These are phyloP conservation scores for Ecdyonurus torrentis DNA, from an alignment of 2,888 invertebrate genomes.

Conservation along the genomic window DNA sequence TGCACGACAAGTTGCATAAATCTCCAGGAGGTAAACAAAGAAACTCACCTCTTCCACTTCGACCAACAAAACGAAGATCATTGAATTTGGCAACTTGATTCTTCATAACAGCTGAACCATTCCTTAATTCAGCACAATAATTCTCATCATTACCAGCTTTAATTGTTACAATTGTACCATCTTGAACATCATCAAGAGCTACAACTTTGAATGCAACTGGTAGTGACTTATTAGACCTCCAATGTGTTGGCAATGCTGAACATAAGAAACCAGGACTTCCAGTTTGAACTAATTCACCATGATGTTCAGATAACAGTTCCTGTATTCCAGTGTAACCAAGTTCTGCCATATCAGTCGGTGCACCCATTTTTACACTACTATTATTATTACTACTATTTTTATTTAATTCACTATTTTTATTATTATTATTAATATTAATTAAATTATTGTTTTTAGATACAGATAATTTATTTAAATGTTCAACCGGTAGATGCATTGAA, in stretches of 20 bases:
- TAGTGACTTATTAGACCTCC: slow-evolving; percentile 94
- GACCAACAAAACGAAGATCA: slow-evolving; percentile 92
- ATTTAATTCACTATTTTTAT: no score
- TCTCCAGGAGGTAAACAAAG: no score
- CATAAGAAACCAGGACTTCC: slow-evolving; percentile 93
- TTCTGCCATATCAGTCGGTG: slow-evolving; percentile 26
- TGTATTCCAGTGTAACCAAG: slow-evolving; percentile 50
- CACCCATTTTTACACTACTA: not conserved
- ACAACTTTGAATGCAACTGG: slow-evolving; percentile 95
- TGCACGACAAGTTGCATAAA: no score
- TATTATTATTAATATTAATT: not conserved
- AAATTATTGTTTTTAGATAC: not conserved
- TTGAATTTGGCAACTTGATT: slow-evolving; percentile 98
- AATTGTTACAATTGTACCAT: slow-evolving; percentile 87
- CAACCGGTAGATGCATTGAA: slow-evolving; percentile 40
- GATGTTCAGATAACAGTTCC: slow-evolving; percentile 70
- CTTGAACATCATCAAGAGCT: slow-evolving; percentile 79
- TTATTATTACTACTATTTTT: no score
- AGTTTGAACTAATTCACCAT: slow-evolving; percentile 85
- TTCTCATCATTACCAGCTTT: slow-evolving; percentile 98
- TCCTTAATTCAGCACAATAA: slow-evolving; percentile 85
- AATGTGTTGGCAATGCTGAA: slow-evolving; percentile 84
- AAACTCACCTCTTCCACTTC: slow-evolving; percentile 76
- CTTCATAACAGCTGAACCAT: slow-evolving; percentile 89
- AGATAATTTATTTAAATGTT: not conserved